Evolutionary conservation across 2,888 invertebrate species (phyloP), one percentile per base, ranked within the genome.

Genomic region (Caenorhabditis doughertyi): DNA sequence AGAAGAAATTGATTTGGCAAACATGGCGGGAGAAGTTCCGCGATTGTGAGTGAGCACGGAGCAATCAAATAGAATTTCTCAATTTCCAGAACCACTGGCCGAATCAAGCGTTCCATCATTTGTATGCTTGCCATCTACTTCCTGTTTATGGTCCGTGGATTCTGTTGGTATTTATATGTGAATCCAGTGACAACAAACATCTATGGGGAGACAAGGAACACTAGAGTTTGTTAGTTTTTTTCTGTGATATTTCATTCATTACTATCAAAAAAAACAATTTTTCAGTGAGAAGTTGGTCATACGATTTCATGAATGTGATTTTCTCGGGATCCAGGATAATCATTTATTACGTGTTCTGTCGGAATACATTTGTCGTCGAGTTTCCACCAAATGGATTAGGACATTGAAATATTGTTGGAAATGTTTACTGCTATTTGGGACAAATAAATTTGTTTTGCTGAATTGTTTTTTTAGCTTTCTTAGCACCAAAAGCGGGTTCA

Each of bases 61-160:
- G 4, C 3, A 13, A 47, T 3, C n/a, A 3, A 18, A n/a, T 3
- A 18, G 13, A 47, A 3, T 18, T 3, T 3, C 18, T 47, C 8
- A 8, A 5, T 47, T 47, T 72, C 51, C 49, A 74, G 74, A 25
- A 67, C 49, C 9, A 74, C 56, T 13, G 53, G 58, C 11, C 29
- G 47, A 32, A 35, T 74, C n/a, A 65, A 67, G 13, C 44, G 49
- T 23, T 67, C 74, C 1, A 74, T 74, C 16, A n/a, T 74, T 2
- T 67, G 74, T 35, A 74, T 74, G 56, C 74, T 74, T 27, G 42
- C 58, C 8, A 21, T 74, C 27, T 74, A 74, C 21, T 74, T 74
- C 25, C 4, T 51, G 5, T 74, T 67, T 56, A 42, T 74, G 44
- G 56, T 74, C 8, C 65, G 58, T 29, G 74, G 49, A 9, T 44